Conservation (phyloP, 2,113 vertebrate genomes). For the Mystacornis crossleyi region DNA sequence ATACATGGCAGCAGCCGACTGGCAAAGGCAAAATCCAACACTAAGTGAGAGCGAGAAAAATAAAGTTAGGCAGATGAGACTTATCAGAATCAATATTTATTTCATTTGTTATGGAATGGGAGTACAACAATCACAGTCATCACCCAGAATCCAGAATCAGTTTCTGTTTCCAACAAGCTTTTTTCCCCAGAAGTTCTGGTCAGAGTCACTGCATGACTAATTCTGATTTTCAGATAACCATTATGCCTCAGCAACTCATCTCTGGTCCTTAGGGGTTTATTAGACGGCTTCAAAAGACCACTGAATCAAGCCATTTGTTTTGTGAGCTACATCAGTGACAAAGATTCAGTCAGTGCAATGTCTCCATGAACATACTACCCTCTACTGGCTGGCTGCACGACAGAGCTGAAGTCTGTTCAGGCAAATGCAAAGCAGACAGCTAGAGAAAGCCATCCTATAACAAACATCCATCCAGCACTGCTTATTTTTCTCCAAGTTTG, state of each 20-base stretch:
- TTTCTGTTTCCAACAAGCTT: background rate
- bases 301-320: background rate
- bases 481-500: background rate
- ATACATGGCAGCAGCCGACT: constrained; percentile 51
- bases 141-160: background rate
- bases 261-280: background rate
- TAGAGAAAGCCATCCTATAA: background rate
- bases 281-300: background rate
- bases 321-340: background rate
- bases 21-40: background rate
- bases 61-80: background rate
- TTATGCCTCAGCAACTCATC: background rate
- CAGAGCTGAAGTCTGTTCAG: background rate
- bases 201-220: background rate
- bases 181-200: background rate
- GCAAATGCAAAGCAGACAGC: background rate
- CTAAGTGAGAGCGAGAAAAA: background rate
- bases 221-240: background rate
- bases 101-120: background rate
- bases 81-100: background rate
- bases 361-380: background rate
- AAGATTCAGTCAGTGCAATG: fast-evolving
- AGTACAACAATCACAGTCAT: background rate
- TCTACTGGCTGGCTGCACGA: background rate
- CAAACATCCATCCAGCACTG: background rate